Base-by-base conservation (phyloP, 2,797 vertebrate genomes). In the Crax fasciolata region DNA sequence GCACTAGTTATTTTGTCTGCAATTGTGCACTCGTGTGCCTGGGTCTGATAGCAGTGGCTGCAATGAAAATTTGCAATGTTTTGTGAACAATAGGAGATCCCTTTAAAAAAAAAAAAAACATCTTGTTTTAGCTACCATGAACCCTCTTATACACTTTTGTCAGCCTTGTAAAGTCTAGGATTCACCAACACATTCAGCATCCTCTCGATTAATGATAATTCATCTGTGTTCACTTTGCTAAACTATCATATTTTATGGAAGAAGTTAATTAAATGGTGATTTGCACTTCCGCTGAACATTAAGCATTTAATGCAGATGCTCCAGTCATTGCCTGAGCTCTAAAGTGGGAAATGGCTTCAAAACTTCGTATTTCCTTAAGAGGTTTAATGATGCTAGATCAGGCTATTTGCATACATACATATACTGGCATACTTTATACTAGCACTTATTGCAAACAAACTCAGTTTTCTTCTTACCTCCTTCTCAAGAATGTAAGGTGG, bases 211-310 rank as follows among this genome's bases (percentile, higher is more conserved):
- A 95, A 97, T 89, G 91, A 84, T 91, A 95, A 94, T 85, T 97
- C 94, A 91, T 97, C 93, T 94, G 91, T 90, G 93, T 75, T 96
- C 95, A 96, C 95, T 91, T 94, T 88, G 93, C 95, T 91, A 96
- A 96, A 89, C 86, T 62, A 95, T 96, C 95, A 89, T 94, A 97
- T 96, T 97, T 97, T 97, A 96, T 97, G 88, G 93, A 94, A 96
- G 86, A 89, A 97, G 96, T 97, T 97, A 97, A 97, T 97, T 97
- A 97, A 97, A 97, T 90, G 86, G 91, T 96, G 94, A 96, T 97
- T 97, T 96, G 94, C 96, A 96, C 93, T 97, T 97, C 95, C 48
- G 76, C 70, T 94, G 94, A 94, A 90, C 96, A 95, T 96, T 96
- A 97, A 96, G 96, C 93, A 95, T 94, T 96, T 95, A 94, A 95